phyloP scores from a whole-genome alignment of 2,797 vertebrate species.

The Diplodus puntazzo region DNA sequence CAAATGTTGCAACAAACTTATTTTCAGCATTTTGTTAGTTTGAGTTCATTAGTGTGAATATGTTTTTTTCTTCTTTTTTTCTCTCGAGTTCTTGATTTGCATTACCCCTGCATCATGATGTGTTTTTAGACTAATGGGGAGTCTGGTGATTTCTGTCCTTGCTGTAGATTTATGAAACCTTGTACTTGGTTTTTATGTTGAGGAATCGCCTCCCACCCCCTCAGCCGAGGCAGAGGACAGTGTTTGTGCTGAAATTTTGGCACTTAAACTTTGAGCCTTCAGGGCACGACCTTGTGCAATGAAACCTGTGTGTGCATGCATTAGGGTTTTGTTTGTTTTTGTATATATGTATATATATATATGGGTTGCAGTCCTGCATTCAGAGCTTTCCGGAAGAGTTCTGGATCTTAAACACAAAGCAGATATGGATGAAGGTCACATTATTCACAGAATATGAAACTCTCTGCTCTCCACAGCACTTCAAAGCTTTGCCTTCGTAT shows the following conservation, averaged over 20 bases:
- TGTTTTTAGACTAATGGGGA: not conserved
- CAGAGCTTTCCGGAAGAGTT: conserved; percentile 22
- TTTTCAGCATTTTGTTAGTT: not conserved
- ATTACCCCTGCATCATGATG: not conserved
- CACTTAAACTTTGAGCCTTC: conserved; percentile 55
- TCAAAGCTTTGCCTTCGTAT: conserved; percentile 69
- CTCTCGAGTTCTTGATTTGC: not conserved
- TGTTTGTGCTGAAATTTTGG: conserved; percentile 43
- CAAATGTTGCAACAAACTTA: not conserved
- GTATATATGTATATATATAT: no score
- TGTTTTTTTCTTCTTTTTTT: conserved; percentile 3
- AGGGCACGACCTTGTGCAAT: conserved; percentile 36
- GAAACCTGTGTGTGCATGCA: conserved; percentile 47
- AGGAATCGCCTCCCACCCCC: conserved; percentile 19
- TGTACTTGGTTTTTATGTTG: conserved; percentile 18
- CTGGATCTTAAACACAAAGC: conserved; percentile 45
- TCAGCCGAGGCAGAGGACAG: conserved; percentile 3
- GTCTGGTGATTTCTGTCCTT: conserved; percentile 11
- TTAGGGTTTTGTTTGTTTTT: not conserved
- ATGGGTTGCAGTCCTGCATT: conserved; percentile 10
- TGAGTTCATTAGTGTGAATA: not conserved
- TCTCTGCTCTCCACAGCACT: conserved; percentile 47
- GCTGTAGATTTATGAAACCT: conserved; percentile 16
- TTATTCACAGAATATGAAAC: conserved; percentile 71
- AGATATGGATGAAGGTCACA: conserved; percentile 59